Evolutionary conservation across 1,140 invertebrate genomes (phyloP).

Genomic region (Monomorium pharaonis): DNA sequence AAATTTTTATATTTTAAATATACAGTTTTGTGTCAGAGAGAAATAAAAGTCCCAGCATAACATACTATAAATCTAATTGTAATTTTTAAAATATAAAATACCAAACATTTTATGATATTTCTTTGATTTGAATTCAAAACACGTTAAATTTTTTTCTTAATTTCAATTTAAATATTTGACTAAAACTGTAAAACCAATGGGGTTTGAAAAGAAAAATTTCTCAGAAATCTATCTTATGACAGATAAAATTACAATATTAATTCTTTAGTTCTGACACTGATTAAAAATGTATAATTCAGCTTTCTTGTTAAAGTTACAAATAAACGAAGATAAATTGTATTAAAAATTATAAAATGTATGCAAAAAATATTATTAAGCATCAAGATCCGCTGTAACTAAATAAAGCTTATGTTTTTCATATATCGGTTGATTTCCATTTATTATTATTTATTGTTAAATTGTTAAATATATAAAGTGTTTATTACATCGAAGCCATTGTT

Average conservation of each 20-base stretch:
- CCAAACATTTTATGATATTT: not conserved
- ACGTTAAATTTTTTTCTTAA: not conserved
- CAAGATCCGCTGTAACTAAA: too few species aligned
- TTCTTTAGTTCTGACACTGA: not conserved
- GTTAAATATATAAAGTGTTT: not conserved
- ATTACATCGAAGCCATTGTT: not conserved
- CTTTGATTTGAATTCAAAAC: not conserved
- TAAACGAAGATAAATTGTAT: too few species aligned
- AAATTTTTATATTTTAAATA: conserved; percentile 5
- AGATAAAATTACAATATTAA: not conserved
- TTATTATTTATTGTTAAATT: not conserved
- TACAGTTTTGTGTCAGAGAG: not conserved
- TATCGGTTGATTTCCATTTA: too few species aligned
- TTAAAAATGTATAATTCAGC: not conserved
- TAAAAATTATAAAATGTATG: too few species aligned
- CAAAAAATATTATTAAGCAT: too few species aligned
- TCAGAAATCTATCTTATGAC: not conserved
- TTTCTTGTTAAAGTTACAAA: not conserved
- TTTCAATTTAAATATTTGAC: not conserved
- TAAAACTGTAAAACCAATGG: not conserved
- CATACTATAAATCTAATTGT: not conserved
- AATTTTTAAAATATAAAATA: not conserved
- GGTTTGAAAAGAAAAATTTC: not conserved
- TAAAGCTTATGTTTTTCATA: too few species aligned
- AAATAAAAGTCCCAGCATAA: conserved; percentile 5